These are phyloP conservation scores for Baryphthengus martii DNA, from an alignment of 2,113 vertebrate species.

Conservation along the genomic window DNA sequence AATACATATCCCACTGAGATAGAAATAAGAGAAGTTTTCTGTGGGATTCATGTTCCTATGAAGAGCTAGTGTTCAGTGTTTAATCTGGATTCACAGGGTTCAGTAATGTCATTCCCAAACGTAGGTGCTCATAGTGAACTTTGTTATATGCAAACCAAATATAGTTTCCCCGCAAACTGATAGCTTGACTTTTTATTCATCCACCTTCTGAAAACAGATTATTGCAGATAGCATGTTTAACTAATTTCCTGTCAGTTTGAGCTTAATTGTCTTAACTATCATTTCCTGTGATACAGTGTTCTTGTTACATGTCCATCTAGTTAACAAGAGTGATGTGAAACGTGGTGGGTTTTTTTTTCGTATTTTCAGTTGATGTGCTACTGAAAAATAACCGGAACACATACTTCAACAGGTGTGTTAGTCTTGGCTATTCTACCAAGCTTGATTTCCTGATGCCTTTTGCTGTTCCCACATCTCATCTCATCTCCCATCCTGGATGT, in stretches of 20 bases:
- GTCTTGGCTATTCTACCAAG: slow-evolving; percentile 64
- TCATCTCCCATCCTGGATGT: slow-evolving; percentile 28
- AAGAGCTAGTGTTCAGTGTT: not conserved
- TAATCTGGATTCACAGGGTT: not conserved
- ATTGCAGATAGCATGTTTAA: not conserved
- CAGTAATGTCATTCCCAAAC: accelerated
- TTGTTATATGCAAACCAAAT: not conserved
- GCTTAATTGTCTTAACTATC: not conserved
- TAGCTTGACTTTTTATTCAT: not conserved
- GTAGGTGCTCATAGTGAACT: not conserved
- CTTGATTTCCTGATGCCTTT: slow-evolving; percentile 56
- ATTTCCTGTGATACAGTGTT: slow-evolving; percentile 17
- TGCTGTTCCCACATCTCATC: slow-evolving; percentile 32
- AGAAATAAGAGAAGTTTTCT: not conserved
- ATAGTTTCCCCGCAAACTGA: not conserved
- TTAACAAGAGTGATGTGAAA: not conserved
- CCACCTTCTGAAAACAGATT: not conserved
- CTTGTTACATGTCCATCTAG: not conserved
- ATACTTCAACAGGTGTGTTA: slow-evolving; percentile 56
- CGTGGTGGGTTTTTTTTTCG: not conserved
- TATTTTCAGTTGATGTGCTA: slow-evolving; percentile 12
- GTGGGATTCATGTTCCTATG: not conserved
- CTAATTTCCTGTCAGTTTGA: not conserved
- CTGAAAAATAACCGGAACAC: slow-evolving; percentile 14
- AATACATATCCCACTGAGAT: not conserved